Evolutionary conservation across 2,888 invertebrate species (phyloP), one percentile per base, ranked within the genome.

Genomic region (Standfussiana lucernea): DNA sequence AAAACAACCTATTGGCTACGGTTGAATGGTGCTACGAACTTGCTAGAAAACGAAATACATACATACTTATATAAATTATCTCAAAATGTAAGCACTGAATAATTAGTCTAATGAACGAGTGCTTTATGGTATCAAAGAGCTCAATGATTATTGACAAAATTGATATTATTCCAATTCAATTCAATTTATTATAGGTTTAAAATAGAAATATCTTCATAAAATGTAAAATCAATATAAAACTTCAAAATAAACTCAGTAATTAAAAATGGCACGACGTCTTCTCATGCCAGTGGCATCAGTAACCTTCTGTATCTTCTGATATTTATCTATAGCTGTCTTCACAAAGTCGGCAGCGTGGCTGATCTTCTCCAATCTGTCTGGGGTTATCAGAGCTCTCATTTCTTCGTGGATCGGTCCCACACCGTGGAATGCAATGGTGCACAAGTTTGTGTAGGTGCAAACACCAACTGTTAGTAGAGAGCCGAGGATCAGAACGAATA

Each of bases 381-480:
- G 97, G 0, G 97, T 97, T 84, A 98, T 96, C 18, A 97, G 93
- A 0, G 97, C 92, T 37, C 97, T 95, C 92, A 97, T 97, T 77
- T 97, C 95, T 86, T 96, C 96, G 62, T 94, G 96, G 80, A 97
- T 97, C 1, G 97, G 97, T 24, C 97, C 97, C 21, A 97, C 96
- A 75, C 98, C 98, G 75, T 97, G 89, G 90, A 97, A 97, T 0
- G 95, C 95, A 74, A 97, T 97, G 7, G 95, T 95, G 90, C 98
- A 98, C 28, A 98, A 89, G 15, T 97, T 97, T 0, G 98, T 98
- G 82, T 97, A 96, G 0, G 97, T 96, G 89, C 98, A 98, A 1
- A 98, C 92, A 24, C 94, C 95, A 6, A 96, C 86, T 2, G 96
- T 96, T 3, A 96, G 82, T 4, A 95, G 75, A 15, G 96, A 94